Base-by-base conservation (phyloP, 2,888 invertebrate genomes). In the Drosophila engyochracea region DNA sequence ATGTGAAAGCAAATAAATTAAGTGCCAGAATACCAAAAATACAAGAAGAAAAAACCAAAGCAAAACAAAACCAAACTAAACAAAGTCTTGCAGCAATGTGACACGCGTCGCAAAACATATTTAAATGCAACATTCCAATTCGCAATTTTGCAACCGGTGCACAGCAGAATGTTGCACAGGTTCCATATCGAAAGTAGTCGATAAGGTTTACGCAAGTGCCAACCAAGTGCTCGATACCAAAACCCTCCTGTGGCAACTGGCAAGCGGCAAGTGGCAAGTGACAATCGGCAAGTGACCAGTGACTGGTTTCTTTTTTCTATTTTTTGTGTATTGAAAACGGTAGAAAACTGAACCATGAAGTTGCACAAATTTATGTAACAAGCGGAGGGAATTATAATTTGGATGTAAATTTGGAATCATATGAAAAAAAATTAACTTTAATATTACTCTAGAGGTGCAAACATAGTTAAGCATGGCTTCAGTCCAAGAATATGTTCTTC, bases 181-280 rank as follows among this genome's bases (percentile, higher is more conserved):
- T 47, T 54, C 63, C 63, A 44, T 33, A 74, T 60, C 52, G 70
- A 52, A 76, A 69, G 76, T 76, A 63, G 51, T 75, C 55, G 76
- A 35, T 59, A 67, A 71, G 58, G 74, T 78, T 86, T 86, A 70
- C 64, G 78, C 74, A 81, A 83, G 81, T 83, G 74, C 37, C 51
- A 31, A 25, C 47, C 47, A 47, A 25, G 16, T 47, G 25, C 47
- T 47, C 47, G 22, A 57, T 47, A 35, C 49, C 51, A 55, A 71
- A 81, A 58, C 51, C 68, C 74, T 79, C 70, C 79, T 54, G 63
- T 67, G 52, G 59, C 47, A 51, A 35, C 66, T 30, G 33, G 22
- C 71, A 70, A 57, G 44, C 39, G 37, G n/a, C 51, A 31, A 39
- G 41, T 16, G 22, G 5, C 60, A 55, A 57, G 53, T 49, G 64